These are phyloP conservation scores for Drosophila navojoa DNA, from an alignment of 1,140 invertebrate species.

Conservation along the genomic window DNA sequence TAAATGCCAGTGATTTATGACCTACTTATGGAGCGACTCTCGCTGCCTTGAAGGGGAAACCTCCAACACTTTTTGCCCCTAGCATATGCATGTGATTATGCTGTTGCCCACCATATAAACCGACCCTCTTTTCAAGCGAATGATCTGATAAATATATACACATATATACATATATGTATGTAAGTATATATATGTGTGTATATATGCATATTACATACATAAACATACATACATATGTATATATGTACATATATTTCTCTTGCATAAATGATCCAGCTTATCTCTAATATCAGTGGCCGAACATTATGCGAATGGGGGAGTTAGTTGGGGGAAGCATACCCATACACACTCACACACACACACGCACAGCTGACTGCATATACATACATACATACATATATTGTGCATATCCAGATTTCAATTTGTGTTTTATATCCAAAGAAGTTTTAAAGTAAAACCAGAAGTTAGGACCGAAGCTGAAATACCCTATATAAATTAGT, in stretches of 20 bases:
- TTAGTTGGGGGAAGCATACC: neutral
- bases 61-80: conserved; percentile 4
- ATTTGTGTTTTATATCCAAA: conserved; percentile 32
- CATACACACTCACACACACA: conserved; percentile 14
- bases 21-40: conserved; percentile 10
- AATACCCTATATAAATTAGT: conserved; percentile 5
- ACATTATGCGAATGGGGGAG: neutral
- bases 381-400: too few species aligned
- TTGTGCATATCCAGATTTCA: conserved; percentile 47
- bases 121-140: conserved; percentile 28
- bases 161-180: neutral
- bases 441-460: conserved; percentile 17
- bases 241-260: conserved; percentile 2
- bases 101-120: conserved; percentile 10
- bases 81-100: conserved; percentile 8
- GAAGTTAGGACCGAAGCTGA: neutral
- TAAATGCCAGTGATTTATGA: neutral
- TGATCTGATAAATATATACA: neutral
- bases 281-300: conserved; percentile 44
- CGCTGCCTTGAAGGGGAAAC: neutral
- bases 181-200: too few species aligned
- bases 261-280: conserved; percentile 40
- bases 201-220: conserved; percentile 7
- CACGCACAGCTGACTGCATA: neutral
- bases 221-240: neutral